Base-by-base conservation (phyloP, 2,888 invertebrate genomes). In the Latrodectus elegans region DNA sequence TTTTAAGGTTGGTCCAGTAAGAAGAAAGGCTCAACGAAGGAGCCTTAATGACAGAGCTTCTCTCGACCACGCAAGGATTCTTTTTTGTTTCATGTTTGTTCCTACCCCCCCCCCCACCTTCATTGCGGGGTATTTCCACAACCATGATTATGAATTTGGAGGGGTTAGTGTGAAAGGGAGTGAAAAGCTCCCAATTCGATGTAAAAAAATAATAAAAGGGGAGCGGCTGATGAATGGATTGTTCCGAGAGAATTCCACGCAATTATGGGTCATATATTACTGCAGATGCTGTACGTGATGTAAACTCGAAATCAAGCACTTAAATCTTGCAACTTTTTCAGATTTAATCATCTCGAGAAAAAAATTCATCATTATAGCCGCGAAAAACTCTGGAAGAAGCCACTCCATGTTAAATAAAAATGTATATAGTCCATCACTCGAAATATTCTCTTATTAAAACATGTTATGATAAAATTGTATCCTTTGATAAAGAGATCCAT, bases 231-330 rank as follows among this genome's bases (percentile, higher is more conserved):
- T 87, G 82, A 83, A 83, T 83, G 87, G 83, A 78, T 17, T 77
- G 77, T 64, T 77, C 53, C 64, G 70, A 65, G 64, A 82, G 81
- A 77, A 82, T 83, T 78, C 83, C 87, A 73, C 78, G 87, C 87
- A 88, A 88, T 88, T 88, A 88, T 88, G 83, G 82, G 60, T 88
- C 83, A 88, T 88, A 88, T 88, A 83, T 88, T 88, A 88, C 78
- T 88, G 78, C 82, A 78, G 87, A 78, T 85, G 84, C 72, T 53
- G 78, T 26, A 88, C 87, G 87, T 88, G 87, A 88, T 74, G 70
- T 73, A 88, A 70, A 70, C 85, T 38, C 81, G 52, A 73, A 81
- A 74, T 81, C 72, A 26, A 81, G 65, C 38, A 4, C 38, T 38
- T 38, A 38, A 38, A 38, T 38, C 38, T 38, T 38, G 38, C 38